Conservation (phyloP, 2,113 vertebrate genomes). For the Cyanoliseus patagonus region DNA sequence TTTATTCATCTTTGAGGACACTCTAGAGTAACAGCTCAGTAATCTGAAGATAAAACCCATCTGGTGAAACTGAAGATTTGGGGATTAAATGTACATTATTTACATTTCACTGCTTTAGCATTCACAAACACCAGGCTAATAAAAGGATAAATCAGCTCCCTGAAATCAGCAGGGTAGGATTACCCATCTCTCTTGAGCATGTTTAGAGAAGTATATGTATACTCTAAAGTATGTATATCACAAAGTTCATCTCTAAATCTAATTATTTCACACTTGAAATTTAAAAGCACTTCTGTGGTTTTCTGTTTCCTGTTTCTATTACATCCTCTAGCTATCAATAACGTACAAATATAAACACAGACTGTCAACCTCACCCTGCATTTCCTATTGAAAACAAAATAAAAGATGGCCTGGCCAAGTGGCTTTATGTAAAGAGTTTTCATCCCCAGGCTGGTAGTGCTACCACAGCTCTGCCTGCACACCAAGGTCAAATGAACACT, state of each 20-base stretch:
- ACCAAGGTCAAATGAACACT: background rate
- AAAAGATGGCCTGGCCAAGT: background rate
- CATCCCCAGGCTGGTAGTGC: rapidly evolving
- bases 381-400: background rate
- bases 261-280: constrained; percentile 5
- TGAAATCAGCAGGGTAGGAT: background rate
- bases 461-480: background rate
- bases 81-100: background rate
- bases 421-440: background rate
- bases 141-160: constrained; percentile 4
- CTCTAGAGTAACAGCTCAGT: background rate
- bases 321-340: background rate
- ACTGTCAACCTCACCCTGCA: background rate
- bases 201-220: constrained; percentile 25
- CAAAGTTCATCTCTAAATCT: background rate
- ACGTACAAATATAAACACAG: background rate
- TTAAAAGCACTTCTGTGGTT: background rate
- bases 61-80: background rate
- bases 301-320: background rate
- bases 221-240: background rate
- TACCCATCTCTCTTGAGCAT: background rate
- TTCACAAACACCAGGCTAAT: background rate
- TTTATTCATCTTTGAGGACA: background rate
- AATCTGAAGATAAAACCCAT: background rate
- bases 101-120: background rate